A percentile compares a stretch with the other conserved stretches of the same genome.
These are phyloP conservation scores for Nannobrachium achirus DNA, from an alignment of 2,113 vertebrate genomes.

Conservation along the genomic window DNA sequence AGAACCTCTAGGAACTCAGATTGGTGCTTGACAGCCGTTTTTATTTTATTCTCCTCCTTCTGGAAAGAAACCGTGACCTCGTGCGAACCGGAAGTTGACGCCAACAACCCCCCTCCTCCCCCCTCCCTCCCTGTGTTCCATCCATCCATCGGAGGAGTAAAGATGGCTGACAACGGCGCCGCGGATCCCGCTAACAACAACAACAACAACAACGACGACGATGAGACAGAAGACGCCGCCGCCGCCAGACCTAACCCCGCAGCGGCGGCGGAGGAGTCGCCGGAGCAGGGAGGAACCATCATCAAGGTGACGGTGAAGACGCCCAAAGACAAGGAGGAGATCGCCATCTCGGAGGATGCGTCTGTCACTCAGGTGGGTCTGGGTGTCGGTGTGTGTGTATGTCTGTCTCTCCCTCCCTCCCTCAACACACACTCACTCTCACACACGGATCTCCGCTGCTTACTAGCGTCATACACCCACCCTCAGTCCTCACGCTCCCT, in stretches of 20 bases:
- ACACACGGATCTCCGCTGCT: too few species aligned
- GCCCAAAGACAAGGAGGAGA: conserved; percentile 87
- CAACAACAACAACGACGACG: conserved; percentile 83
- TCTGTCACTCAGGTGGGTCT: conserved; percentile 81
- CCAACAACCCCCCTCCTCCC: conserved; percentile 37
- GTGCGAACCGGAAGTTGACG: conserved; percentile 73
- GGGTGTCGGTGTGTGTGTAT: background rate
- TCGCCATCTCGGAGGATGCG: conserved; percentile 83
- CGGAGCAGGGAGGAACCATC: conserved; percentile 73
- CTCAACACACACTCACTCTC: too few species aligned
- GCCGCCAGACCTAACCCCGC: conserved; percentile 78
- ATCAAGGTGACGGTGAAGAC: conserved; percentile 89
- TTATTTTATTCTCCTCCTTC: conserved; percentile 24
- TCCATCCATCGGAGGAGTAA: conserved; percentile 80
- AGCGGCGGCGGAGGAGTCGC: conserved; percentile 71
- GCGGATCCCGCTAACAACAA: conserved; percentile 83
- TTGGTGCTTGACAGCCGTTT: too few species aligned
- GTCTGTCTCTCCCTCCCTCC: too few species aligned
- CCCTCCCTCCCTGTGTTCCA: conserved; percentile 46
- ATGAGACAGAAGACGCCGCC: conserved; percentile 82
- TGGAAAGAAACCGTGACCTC: conserved; percentile 58
- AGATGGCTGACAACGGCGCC: conserved; percentile 87
- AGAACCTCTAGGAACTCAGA: too few species aligned
- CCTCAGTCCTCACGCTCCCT: too few species aligned
- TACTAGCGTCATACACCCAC: conserved; percentile 60